Evolutionary conservation across 1,140 invertebrate species (phyloP).

Genomic region (Anadara kagoshimensis): DNA sequence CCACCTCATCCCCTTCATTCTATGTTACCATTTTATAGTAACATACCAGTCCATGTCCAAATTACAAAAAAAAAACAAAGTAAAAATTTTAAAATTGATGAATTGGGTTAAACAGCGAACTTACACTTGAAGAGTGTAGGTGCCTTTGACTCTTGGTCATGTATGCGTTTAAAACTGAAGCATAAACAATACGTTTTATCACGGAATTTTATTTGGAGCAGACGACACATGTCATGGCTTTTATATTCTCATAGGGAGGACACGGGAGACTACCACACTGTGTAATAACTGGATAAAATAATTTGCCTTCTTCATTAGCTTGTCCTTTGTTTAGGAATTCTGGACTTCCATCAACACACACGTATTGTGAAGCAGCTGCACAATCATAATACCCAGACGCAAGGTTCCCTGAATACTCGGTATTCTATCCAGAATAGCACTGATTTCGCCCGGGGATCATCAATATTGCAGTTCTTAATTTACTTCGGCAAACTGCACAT

Average conservation of each 20-base stretch:
- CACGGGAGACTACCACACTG: conserved; percentile 50
- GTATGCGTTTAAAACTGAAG: too few relatives aligned
- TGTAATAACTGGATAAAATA: conserved; percentile 52
- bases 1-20: too few relatives aligned
- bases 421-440: conserved; percentile 39
- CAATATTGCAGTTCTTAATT: conserved; percentile 8
- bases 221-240: conserved; percentile 45
- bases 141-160: too few relatives aligned
- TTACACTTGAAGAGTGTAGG: too few relatives aligned
- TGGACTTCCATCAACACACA: conserved; percentile 44
- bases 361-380: conserved; percentile 25
- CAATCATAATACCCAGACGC: conserved; percentile 15
- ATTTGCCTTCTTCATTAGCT: conserved; percentile 17
- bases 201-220: conserved; percentile 48
- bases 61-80: too few relatives aligned
- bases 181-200: too few relatives aligned
- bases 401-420: conserved; percentile 43
- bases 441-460: conserved; percentile 41
- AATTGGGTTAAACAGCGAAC: too few relatives aligned
- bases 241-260: conserved; percentile 32
- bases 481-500: conserved; percentile 43
- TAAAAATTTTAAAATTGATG: too few relatives aligned
- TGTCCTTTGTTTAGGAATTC: conserved; percentile 28
- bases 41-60: too few relatives aligned
- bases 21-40: too few relatives aligned